Base-by-base conservation (phyloP, 2,888 invertebrate species). In the Lithophane leautieri region DNA sequence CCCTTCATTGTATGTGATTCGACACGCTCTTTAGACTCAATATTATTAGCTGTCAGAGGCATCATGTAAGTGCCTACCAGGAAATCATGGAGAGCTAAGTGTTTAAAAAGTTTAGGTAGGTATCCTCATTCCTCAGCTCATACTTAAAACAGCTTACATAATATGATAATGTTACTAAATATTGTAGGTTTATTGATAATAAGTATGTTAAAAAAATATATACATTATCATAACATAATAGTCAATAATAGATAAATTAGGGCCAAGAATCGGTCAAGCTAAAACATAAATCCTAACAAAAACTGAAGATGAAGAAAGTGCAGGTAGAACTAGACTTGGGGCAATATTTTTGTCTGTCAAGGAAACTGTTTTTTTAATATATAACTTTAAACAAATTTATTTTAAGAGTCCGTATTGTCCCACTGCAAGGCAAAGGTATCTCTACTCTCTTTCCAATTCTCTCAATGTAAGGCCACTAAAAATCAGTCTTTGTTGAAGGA, bases 1-100 rank as follows among this genome's bases (percentile, higher is more conserved):
- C n/a, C n/a, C n/a, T n/a, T n/a, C n/a, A n/a, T n/a, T n/a, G n/a
- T n/a, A n/a, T n/a, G n/a, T n/a, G n/a, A n/a, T n/a, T n/a, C n/a
- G n/a, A n/a, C n/a, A n/a, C n/a, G n/a, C n/a, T n/a, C n/a, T n/a
- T 78, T 16, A 42, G 16, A 60, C 22, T 25, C 14, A 56, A 66
- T 47, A 28, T 34, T 56, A 62, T 11, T 12, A 50, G 22, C 16
- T 14, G 14, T 14, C 4, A 9, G n/a, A 54, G 9, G 4, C 34
- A 65, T 11, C 25, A 73, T 40, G n/a, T 44, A 56, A 34, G 16
- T 42, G 28, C 11, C 4, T 6, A 50, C 34, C 34, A 2, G 4
- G 34, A 34, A 34, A 34, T 34, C 2, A 19, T 1, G 2, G 14
- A 71, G 12, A n/a, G 7, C 0, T n/a, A n/a, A 44, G 34, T 34